phyloP scores from a whole-genome alignment of 2,888 invertebrate genomes.

The Hipparchia sbordonii region DNA sequence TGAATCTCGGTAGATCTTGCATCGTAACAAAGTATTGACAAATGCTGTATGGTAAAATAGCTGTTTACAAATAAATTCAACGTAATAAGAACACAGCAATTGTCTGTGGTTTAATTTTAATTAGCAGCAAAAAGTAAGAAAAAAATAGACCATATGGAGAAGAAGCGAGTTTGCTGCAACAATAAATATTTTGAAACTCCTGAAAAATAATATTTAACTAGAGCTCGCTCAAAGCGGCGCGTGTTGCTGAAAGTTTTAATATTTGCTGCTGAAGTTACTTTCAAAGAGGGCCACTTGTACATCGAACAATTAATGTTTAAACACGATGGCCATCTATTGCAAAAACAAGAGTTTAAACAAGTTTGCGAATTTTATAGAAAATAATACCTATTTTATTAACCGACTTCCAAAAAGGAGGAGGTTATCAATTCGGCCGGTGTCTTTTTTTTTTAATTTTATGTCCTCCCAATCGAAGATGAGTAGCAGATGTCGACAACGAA shows the following conservation, averaged over 20 bases:
- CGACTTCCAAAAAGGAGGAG: too few species aligned
- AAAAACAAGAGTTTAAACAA: not conserved
- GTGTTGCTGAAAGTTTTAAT: not conserved
- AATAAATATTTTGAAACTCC: constrained; percentile 4
- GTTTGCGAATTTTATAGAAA: not conserved
- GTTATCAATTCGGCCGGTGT: too few species aligned
- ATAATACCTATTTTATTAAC: not conserved
- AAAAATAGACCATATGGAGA: not conserved
- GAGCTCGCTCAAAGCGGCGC: not conserved
- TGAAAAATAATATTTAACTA: constrained; percentile 1
- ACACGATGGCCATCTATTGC: not conserved
- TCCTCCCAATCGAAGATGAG: too few species aligned
- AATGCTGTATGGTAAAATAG: not conserved
- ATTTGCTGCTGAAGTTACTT: constrained; percentile 3
- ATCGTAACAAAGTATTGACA: too few species aligned
- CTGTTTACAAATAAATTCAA: not conserved
- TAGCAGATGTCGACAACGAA: too few species aligned
- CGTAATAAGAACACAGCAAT: too few species aligned
- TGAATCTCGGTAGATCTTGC: too few species aligned
- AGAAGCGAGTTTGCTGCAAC: not conserved
- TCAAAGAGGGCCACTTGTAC: not conserved
- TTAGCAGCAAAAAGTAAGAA: not conserved
- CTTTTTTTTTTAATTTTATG: too few species aligned
- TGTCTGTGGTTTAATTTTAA: not conserved
- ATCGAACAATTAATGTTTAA: not conserved